Evolutionary conservation across 2,888 invertebrate genomes (phyloP).

Genomic region (Sphecodes monilicornis): DNA sequence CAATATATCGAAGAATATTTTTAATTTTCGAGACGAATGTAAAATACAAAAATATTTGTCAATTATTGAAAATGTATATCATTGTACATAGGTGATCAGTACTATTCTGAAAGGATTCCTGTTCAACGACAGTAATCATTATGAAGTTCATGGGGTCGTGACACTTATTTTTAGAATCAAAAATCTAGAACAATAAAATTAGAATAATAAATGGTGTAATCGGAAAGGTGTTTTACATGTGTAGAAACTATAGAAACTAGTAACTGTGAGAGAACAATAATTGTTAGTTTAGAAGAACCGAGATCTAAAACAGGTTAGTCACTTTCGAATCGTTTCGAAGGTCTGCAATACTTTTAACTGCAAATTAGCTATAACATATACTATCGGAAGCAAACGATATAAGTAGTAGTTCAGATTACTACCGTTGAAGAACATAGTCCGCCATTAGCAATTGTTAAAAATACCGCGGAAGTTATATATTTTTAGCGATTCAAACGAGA

Average conservation of each 20-base stretch:
- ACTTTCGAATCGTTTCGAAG: not conserved
- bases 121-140: not conserved
- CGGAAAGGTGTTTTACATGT: not conserved
- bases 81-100: not conserved
- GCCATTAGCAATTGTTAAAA: not conserved
- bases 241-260: not conserved
- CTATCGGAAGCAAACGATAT: not conserved
- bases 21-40: not conserved
- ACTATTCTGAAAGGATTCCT: not conserved
- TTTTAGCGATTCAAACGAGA: not conserved
- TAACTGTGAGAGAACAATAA: slow-evolving; percentile 1
- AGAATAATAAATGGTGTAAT: not conserved
- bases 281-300: not conserved
- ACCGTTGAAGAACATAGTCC: not conserved
- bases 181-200: not conserved
- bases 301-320: not conserved
- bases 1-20: not conserved
- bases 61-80: not conserved
- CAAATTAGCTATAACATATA: not conserved
- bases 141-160: not conserved
- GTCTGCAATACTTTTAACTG: not conserved
- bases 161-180: not conserved
- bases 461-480: not conserved
- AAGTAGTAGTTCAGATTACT: not conserved
- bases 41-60: not conserved